Base-by-base conservation (phyloP, 1,140 invertebrate genomes). In the Eriosoma lanigerum region DNA sequence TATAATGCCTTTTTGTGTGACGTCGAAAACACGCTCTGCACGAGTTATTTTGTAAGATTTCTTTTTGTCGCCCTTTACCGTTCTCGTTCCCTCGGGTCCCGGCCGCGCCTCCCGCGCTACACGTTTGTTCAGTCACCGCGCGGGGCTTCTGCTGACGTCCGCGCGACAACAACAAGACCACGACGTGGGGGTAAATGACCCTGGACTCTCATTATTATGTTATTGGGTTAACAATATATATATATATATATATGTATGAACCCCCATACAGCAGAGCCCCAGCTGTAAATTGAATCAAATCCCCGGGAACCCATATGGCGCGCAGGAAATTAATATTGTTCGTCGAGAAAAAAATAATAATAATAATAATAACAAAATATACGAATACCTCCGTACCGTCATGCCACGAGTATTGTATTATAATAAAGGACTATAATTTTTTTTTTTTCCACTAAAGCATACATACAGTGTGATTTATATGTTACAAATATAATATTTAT, bases 291-390 rank as follows among this genome's bases (percentile, higher is more conserved):
- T 58, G 73, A 76, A 76, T 76, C 73, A 76, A 58, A 76, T 32
- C 32, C 50, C 73, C 73, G 52, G 73, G 73, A 76, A 76, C 73
- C 73, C 73, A 76, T 76, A 76, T 76, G 73, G 73, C 52, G 73
- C 73, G 73, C 73, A 76, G 73, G 73, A 76, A 76, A 76, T 76
- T 76, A 76, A 76, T 76, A 76, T 76, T 76, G 73, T 76, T 76
- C 50, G 54, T 76, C 3, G 52, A 32, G 29, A 54, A 73, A 50
- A 48, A 38, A 44, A 38, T n/a, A 32, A 15, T 19, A 13, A 48
- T n/a, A 24, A 21, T 17, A 44, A 52, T 17, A 38, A 38, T 3
- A 4, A 38, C 8, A 38, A 38, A 4, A 24, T 26, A 54, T n/a
- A 21, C n/a, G 72, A 52, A 44, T 54, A 58, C 29, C 72, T 56